Percentiles rank a stretch among this genome's conserved stretches.
phyloP scores from a whole-genome alignment of 2,888 invertebrate species.

The Coremacera marginata region DNA sequence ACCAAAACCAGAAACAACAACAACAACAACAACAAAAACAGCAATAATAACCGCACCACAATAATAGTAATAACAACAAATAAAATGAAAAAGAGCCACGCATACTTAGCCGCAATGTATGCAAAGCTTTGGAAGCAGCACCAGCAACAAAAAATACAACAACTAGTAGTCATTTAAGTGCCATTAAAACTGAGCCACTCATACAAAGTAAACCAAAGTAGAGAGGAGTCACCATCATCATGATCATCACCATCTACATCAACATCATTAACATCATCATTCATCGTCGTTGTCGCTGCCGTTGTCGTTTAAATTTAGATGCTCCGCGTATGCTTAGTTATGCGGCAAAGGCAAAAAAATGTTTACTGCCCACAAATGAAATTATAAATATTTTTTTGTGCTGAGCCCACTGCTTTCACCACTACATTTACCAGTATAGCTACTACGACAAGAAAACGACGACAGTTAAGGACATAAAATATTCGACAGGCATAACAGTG shows the following conservation, averaged over 20 bases:
- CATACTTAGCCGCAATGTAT: neutral
- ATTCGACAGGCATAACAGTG: neutral
- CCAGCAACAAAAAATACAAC: neutral
- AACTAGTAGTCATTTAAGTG: constrained; percentile 10
- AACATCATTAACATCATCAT: no score
- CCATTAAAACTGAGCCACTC: constrained; percentile 6
- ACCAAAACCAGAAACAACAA: neutral
- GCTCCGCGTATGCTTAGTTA: neutral
- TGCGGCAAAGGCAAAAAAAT: neutral
- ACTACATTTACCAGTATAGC: no score
- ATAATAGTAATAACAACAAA: neutral
- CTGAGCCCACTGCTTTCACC: neutral
- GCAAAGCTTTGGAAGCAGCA: no score
- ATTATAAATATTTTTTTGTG: constrained; percentile 12
- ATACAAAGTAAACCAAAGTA: no score
- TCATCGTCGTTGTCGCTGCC: neutral
- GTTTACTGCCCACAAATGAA: constrained; percentile 21
- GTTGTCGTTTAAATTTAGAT: neutral
- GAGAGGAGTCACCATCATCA: no score
- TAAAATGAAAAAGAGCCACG: constrained; percentile 8
- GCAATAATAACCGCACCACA: neutral
- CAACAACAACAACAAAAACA: constrained; percentile 4
- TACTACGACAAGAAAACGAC: neutral
- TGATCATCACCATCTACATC: neutral
- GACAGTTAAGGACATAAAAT: constrained; percentile 4